phyloP scores from a whole-genome alignment of 2,113 vertebrate genomes.

The Plecotus auritus region DNA sequence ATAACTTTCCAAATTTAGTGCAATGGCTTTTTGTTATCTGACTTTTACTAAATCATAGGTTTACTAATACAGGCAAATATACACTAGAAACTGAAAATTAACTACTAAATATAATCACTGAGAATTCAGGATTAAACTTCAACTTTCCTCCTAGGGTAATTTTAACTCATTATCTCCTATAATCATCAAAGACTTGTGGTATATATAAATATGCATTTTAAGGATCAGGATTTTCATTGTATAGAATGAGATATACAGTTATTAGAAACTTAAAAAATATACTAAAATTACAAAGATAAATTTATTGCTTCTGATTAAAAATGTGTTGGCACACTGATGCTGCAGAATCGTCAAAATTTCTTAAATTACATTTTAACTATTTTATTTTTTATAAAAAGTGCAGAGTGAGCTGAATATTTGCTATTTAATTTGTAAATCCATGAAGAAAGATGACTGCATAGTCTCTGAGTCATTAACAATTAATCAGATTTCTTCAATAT shows the following conservation, averaged over 20 bases:
- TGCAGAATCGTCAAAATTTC: background rate
- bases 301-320: background rate
- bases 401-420: background rate
- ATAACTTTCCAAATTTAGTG: conserved; percentile 11
- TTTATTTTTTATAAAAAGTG: background rate
- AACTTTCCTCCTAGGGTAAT: conserved; percentile 33
- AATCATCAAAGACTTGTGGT: conserved; percentile 48
- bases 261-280: background rate
- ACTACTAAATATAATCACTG: conserved; percentile 36
- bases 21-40: conserved; percentile 20
- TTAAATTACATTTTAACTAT: background rate
- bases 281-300: background rate
- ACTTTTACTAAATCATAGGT: conserved; percentile 34
- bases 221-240: conserved; percentile 12
- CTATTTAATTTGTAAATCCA: conserved; percentile 36
- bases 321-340: background rate
- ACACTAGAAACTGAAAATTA: conserved; percentile 23
- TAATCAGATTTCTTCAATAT: conserved; percentile 16
- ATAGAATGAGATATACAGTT: background rate
- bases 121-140: background rate
- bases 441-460: background rate
- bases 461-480: conserved; percentile 37
- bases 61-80: conserved; percentile 39
- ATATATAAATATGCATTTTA: conserved; percentile 1
- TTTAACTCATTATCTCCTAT: conserved; percentile 47